Conservation (phyloP, 2,797 vertebrate species). For the Kryptopterus vitreolus region DNA sequence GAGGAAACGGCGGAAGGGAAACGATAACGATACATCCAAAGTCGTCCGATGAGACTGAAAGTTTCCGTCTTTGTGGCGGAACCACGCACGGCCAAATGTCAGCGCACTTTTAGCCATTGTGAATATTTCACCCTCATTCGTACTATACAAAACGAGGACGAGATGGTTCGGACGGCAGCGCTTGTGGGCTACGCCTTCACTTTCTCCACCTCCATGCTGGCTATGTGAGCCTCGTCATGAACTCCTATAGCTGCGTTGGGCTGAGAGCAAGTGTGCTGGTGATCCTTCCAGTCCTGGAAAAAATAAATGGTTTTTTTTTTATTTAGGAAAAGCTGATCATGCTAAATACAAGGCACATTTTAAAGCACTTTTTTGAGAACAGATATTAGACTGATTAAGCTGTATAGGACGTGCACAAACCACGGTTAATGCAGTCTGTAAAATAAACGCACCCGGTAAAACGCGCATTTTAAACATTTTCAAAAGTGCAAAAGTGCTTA, state of each 20-base stretch:
- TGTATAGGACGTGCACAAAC: no score
- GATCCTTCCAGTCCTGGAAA: slow-evolving; percentile 95
- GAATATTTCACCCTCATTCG: not conserved
- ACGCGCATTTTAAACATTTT: no score
- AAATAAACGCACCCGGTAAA: no score
- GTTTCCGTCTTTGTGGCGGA: not conserved
- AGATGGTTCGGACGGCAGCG: not conserved
- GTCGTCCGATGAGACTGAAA: not conserved
- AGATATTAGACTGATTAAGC: no score
- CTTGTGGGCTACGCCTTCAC: slow-evolving; percentile 73
- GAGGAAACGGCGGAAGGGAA: no score
- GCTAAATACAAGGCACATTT: not conserved
- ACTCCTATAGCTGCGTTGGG: slow-evolving; percentile 70
- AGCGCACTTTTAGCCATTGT: not conserved
- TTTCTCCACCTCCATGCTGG: slow-evolving; percentile 83
- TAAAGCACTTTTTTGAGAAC: not conserved
- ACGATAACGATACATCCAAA: not conserved
- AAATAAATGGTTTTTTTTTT: no score
- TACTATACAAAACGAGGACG: not conserved
- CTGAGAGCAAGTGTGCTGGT: slow-evolving; percentile 91
- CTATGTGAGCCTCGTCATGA: slow-evolving; percentile 82
- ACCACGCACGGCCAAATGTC: no score
- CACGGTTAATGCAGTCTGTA: no score
- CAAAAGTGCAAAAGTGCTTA: no score
- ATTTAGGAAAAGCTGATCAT: not conserved